Evolutionary conservation across 1,140 invertebrate genomes (phyloP), one percentile per base, ranked within the genome.

Genomic region (Phortica variegata): DNA sequence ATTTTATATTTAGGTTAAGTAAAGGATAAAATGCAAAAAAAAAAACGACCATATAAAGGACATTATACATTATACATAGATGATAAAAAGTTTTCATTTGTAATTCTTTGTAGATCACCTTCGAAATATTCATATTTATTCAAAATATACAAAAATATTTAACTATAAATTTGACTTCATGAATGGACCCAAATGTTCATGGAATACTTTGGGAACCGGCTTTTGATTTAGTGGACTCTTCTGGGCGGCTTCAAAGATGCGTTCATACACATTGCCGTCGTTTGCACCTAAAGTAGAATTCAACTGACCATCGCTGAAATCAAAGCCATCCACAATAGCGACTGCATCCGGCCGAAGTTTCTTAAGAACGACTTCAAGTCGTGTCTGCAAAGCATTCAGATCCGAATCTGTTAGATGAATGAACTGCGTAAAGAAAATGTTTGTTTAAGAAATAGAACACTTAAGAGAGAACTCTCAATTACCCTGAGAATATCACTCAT

Each of bases 191-290:
- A 90, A 78, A 60, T 89, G 83, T 51, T 83, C 79, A 26, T 88
- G 77, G 71, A 87, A 90, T 37, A 84, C 86, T 56, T 84, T 77
- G 52, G 90, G 87, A 10, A 91, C 89, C 19, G 84, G 84, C 51
- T 87, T 82, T 43, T 86, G 77, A 77, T 97, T 97, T 10, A 96
- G 78, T 0, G 92, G 90, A 65, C 88, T 91, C 60, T 88, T 87
- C 50, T 86, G 79, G 0, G 93, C 92, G 65, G 88, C 91, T 40
- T 88, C 83, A 61, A 88, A 92, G 8, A 97, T 77, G 34, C 90
- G 83, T 65, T 93, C 85, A 70, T 96, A 96, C 9, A 93, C 93
- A 54, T 91, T 84, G 7, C 94, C 93, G 76, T 97, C 93, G 65
- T 87, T 93, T 4, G 88, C 82, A 1, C 94, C 94, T 6, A 97